Evolutionary conservation across 2,113 vertebrate species (phyloP).

Genomic region (Pseudopipra pipra): DNA sequence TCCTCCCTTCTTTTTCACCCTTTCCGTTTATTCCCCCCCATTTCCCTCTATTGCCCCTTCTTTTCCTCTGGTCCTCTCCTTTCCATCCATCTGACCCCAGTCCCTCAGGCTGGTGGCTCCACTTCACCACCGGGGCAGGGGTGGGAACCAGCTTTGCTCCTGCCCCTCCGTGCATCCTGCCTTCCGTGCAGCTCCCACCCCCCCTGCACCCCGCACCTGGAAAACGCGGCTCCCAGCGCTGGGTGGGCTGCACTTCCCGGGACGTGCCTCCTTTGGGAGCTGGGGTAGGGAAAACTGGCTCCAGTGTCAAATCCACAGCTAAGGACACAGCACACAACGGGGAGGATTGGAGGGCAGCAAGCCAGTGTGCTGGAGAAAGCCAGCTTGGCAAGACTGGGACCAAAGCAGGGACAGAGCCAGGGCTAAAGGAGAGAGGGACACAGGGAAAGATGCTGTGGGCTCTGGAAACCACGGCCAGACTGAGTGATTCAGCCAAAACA

Average conservation of each 20-base stretch:
- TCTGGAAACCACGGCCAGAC: not conserved
- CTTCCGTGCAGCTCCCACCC: not conserved
- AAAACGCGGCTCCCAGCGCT: fast-evolving
- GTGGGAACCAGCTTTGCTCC: not conserved
- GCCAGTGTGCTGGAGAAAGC: not conserved
- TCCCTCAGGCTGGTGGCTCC: not conserved
- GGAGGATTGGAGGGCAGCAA: not conserved
- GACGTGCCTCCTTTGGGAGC: not conserved
- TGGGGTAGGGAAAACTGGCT: not conserved
- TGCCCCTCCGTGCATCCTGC: not conserved
- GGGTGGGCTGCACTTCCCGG: not conserved
- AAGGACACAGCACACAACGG: not conserved
- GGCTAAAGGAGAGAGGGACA: not conserved
- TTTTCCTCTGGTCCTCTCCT: not conserved
- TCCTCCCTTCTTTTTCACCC: not conserved
- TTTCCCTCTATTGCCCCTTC: not conserved
- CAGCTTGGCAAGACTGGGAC: not conserved
- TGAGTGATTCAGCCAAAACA: conserved; percentile 16
- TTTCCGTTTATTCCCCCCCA: not conserved
- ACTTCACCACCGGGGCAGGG: fast-evolving
- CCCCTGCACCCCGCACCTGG: not conserved
- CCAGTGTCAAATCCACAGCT: not conserved
- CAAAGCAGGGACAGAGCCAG: not conserved
- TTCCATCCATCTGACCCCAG: not conserved
- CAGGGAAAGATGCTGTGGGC: not conserved